phyloP scores from a whole-genome alignment of 1,140 invertebrate species.

The Armadillidium nasatum region DNA sequence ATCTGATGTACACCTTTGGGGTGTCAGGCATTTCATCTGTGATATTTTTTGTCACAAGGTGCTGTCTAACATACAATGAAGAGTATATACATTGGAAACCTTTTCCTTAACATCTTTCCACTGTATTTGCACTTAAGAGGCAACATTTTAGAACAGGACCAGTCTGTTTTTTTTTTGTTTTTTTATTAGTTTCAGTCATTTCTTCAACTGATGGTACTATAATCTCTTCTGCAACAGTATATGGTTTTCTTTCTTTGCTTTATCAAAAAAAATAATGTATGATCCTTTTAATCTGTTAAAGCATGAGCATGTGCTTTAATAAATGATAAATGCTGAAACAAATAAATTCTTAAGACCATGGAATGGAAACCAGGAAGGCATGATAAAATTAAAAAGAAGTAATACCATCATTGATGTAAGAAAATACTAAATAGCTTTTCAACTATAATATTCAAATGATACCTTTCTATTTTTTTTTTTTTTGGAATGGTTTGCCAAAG shows the following conservation, averaged over 20 bases:
- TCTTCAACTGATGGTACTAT: slow-evolving; percentile 9
- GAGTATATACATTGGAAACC: slow-evolving; percentile 37
- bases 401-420: no score
- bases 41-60: no score
- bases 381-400: no score
- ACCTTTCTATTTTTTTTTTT: no score
- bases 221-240: neutral
- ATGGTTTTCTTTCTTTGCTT: slow-evolving; percentile 35
- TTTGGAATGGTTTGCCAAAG: no score
- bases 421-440: no score
- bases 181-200: slow-evolving; percentile 20
- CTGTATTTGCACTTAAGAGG: slow-evolving; percentile 23
- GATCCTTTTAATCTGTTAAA: neutral
- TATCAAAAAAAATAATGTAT: neutral
- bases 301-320: slow-evolving; percentile 18
- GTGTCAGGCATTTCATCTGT: slow-evolving; percentile 21
- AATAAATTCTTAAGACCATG: no score
- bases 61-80: slow-evolving; percentile 31
- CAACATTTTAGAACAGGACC: slow-evolving; percentile 31
- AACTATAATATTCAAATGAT: no score
- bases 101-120: slow-evolving; percentile 41
- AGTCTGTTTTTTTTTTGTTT: neutral
- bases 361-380: no score
- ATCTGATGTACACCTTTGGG: slow-evolving; percentile 23
- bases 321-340: slow-evolving; percentile 17